Evolutionary conservation across 2,888 invertebrate species (phyloP), one percentile per base, ranked within the genome.

Genomic region (Drosophila testacea): DNA sequence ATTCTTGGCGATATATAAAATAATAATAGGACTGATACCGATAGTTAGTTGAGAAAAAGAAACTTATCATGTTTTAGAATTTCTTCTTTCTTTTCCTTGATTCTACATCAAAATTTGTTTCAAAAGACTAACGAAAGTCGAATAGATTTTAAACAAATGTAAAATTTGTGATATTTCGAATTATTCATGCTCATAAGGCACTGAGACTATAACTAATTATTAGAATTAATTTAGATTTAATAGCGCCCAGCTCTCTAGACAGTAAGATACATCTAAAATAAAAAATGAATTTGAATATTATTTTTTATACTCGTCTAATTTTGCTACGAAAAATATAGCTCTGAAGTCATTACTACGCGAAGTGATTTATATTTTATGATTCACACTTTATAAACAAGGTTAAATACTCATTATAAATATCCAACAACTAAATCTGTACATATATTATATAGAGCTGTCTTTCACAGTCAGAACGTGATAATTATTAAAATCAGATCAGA

Each of bases 371-470:
- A 5, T 27, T 7, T 9, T 34, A 13, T 56, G 55, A 44, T 44
- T 56, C 55, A 56, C 55, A 44, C 55, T 13, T 44, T 44, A 27
- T 44, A 44, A 56, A 44, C 34, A 56, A 56, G 32, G 44, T 36
- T 56, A 36, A 56, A 36, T 55, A 42, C 42, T 32, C 6, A 6
- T 13, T 34, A 44, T 55, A 55, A 32, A 42, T 41, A n/a, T 7
- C 2, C 11, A 54, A 41, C 41, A 42, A 9, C 41, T 41, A 32
- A 54, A 42, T 44, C 34, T 32, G 32, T 13, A 11, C 39, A 30
- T 13, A 11, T 54, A 30, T 30, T 0, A 30, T 55, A 34, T 10
- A 27, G 27, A 27, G 44, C 27, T 55, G 55, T 55, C 55, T 55
- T 42, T 55, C 16, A 56, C n/a, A 34, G 42, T 36, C 55, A 27